Percentiles rank a stretch among this genome's conserved stretches.
Evolutionary conservation across 2,888 invertebrate genomes (phyloP).

Genomic region (Agriotes lineatus): DNA sequence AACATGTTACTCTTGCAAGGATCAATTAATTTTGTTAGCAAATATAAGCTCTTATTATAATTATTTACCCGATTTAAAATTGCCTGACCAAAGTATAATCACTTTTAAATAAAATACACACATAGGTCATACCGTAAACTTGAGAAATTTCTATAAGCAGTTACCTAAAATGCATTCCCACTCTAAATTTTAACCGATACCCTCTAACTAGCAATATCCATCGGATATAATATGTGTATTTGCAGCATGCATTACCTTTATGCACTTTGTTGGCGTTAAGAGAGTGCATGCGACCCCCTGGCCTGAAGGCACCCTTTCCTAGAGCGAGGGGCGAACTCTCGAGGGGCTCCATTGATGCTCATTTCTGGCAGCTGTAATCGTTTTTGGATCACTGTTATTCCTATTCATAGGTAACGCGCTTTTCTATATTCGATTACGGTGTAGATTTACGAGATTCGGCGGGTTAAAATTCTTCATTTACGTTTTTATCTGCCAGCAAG

Average conservation of each 20-base stretch:
- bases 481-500: neutral
- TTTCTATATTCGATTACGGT: constrained; percentile 65
- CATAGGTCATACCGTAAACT: too few relatives aligned
- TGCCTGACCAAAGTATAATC: too few relatives aligned
- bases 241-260: constrained; percentile 41
- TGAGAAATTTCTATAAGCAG: too few relatives aligned
- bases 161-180: too few relatives aligned
- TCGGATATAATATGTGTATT: constrained; percentile 21
- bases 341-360: constrained; percentile 64
- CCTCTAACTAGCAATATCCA: too few relatives aligned
- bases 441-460: constrained; percentile 56
- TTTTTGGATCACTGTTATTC: constrained; percentile 67
- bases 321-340: constrained; percentile 50
- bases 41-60: too few relatives aligned
- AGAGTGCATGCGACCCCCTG: constrained; percentile 33
- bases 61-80: too few relatives aligned
- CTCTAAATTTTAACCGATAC: too few relatives aligned
- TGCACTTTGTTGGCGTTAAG: constrained; percentile 36
- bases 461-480: neutral
- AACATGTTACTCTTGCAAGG: too few relatives aligned
- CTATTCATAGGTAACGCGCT: constrained; percentile 65
- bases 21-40: too few relatives aligned
- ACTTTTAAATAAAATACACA: too few relatives aligned
- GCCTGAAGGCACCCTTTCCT: constrained; percentile 32
- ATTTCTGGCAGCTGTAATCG: constrained; percentile 68